A percentile compares a stretch with the other conserved stretches of the same genome.
Evolutionary conservation across 2,888 invertebrate species (phyloP).

Genomic region (Germaria angustata): DNA sequence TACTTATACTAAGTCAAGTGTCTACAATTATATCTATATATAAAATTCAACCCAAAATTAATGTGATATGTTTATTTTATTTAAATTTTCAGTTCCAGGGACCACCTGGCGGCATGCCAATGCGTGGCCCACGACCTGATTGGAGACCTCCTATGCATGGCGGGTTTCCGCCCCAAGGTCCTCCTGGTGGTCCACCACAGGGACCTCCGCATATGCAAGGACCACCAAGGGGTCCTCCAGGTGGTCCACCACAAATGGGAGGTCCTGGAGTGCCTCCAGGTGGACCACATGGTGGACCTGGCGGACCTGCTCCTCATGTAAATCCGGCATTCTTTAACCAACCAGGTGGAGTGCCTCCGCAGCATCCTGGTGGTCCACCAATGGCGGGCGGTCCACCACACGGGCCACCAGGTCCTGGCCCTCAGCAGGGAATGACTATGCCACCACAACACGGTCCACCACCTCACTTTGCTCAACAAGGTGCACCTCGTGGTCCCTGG

Average conservation of each 20-base stretch:
- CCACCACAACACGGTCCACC: slow-evolving; percentile 84
- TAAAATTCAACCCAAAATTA: background rate
- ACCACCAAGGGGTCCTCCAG: slow-evolving; percentile 83
- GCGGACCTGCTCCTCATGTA: slow-evolving; percentile 94
- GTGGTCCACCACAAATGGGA: slow-evolving; percentile 82
- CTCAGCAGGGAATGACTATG: slow-evolving; percentile 79
- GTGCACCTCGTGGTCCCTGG: slow-evolving; percentile 87
- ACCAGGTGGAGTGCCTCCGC: slow-evolving; percentile 79
- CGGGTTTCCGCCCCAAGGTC: slow-evolving; percentile 83
- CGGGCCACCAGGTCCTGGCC: slow-evolving; percentile 80
- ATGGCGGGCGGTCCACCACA: slow-evolving; percentile 81
- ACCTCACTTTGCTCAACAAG: slow-evolving; percentile 85
- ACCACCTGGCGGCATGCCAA: slow-evolving; percentile 81
- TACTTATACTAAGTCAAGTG: background rate
- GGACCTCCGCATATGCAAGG: slow-evolving; percentile 87
- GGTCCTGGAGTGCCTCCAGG: slow-evolving; percentile 80
- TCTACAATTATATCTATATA: background rate
- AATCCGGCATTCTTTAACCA: slow-evolving; percentile 98
- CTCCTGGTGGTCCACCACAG: slow-evolving; percentile 82
- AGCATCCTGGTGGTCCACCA: slow-evolving; percentile 81
- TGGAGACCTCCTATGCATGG: slow-evolving; percentile 90
- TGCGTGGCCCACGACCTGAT: slow-evolving; percentile 84
- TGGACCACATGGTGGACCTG: slow-evolving; percentile 80
- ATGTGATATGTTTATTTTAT: background rate
- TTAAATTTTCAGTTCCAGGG: slow-evolving; percentile 77